Percentiles rank a stretch among this genome's conserved stretches.
phyloP scores from a whole-genome alignment of 2,888 invertebrate species.

The Trissolcus brochymenae region DNA sequence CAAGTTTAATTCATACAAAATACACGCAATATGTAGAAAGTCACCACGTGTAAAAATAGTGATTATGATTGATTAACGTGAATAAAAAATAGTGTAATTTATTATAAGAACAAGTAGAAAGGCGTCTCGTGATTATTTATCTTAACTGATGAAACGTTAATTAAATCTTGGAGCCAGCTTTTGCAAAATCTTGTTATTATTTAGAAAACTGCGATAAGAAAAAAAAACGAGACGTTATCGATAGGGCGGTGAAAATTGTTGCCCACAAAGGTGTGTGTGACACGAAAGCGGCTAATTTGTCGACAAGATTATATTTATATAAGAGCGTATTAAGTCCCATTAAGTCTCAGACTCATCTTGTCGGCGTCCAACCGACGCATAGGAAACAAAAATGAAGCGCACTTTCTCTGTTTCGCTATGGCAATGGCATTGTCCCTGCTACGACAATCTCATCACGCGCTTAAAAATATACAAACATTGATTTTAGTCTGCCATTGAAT shows the following conservation, averaged over 20 bases:
- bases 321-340: conserved; percentile 38
- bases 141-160: conserved; percentile 34
- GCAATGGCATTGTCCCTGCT: conserved; percentile 75
- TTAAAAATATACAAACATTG: conserved; percentile 55
- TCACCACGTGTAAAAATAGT: conserved; percentile 15
- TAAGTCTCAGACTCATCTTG: conserved; percentile 32
- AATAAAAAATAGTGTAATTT: conserved; percentile 26
- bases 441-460: conserved; percentile 64
- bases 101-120: conserved; percentile 31
- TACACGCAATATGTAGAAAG: conserved; percentile 12
- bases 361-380: conserved; percentile 43
- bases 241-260: background rate
- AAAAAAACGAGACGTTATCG: background rate
- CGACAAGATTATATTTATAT: conserved; percentile 31
- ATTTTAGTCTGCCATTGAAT: conserved; percentile 22
- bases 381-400: conserved; percentile 68
- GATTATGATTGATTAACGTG: conserved; percentile 41
- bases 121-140: conserved; percentile 29
- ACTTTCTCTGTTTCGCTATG: conserved; percentile 75
- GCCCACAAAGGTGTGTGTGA: background rate
- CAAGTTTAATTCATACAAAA: no score
- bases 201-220: conserved; percentile 12
- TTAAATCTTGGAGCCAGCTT: conserved; percentile 15
- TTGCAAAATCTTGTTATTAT: conserved; percentile 10
- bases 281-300: conserved; percentile 38